Evolutionary conservation across 2,113 vertebrate species (phyloP).

Genomic region (Rhipidura dahli): DNA sequence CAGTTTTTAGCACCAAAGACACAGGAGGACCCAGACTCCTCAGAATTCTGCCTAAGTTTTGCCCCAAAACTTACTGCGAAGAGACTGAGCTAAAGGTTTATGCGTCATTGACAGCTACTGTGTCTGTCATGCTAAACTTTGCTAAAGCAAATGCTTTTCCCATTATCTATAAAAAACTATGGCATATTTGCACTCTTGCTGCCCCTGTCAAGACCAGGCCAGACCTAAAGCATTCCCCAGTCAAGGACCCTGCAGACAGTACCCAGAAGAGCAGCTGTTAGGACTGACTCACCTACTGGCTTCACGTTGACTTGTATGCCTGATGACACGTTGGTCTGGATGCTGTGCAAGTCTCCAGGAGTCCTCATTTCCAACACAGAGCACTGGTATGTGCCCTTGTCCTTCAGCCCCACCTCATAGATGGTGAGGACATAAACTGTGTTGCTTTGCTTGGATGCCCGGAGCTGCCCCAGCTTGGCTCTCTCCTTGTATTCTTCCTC

Average conservation of each 20-base stretch:
- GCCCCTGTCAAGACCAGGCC: not conserved
- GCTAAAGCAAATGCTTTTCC: not conserved
- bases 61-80: not conserved
- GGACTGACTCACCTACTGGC: constrained; percentile 53
- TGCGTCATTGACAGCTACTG: not conserved
- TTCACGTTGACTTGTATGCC: not conserved
- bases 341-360: not conserved
- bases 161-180: not conserved
- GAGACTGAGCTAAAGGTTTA: not conserved
- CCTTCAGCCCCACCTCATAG: constrained; percentile 62
- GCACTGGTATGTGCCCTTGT: constrained; percentile 78
- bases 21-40: not conserved
- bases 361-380: constrained; percentile 67
- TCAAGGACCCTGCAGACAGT: not conserved
- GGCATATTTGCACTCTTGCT: not conserved
- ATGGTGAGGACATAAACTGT: constrained; percentile 73
- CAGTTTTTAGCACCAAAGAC: not conserved
- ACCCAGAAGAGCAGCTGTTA: not conserved
- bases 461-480: constrained; percentile 70
- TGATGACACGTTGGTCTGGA: constrained; percentile 8
- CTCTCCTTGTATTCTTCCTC: constrained; percentile 44
- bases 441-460: constrained; percentile 58
- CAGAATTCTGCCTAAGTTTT: not conserved
- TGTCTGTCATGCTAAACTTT: not conserved
- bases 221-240: not conserved